Evolutionary conservation across 2,888 invertebrate species (phyloP), one percentile per base, ranked within the genome.

Genomic region (Brachyopa scutellaris): DNA sequence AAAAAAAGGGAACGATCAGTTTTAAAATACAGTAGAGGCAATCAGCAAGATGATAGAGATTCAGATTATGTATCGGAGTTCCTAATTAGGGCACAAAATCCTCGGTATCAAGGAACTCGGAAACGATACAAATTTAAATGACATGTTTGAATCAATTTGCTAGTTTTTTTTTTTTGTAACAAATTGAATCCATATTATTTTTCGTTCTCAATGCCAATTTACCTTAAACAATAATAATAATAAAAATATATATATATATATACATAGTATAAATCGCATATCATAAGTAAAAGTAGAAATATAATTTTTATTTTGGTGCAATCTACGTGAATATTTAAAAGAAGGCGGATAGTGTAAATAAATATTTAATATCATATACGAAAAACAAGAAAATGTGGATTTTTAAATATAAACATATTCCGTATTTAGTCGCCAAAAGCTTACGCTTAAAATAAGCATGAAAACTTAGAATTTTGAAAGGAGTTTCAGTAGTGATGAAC

Each of bases 181-280:
- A 15, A 61, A 26, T 4, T 7, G 21, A 47, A 31, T 49, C 36
- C 42, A 5, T 21, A 33, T 5, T 17, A 36, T 1, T 29, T 51
- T 42, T 40, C 40, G 4, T 33, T 55, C 13, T 55, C 51, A 33
- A 55, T 64, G 66, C 64, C 29, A 67, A 73, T 40, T 73, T 53
- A 79, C 55, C 36, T 74, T 57, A 49, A 62, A 26, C 29, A 42
- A 31, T n/a, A 51, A 26, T 45, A 51, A 13, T 9, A 45, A 45
- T 45, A 29, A 66, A 1, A 53, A 31, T 47, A 45, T 31, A 47
- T 64, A 66, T 47, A 66, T n/a, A n/a, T n/a, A n/a, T n/a, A n/a
- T n/a, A n/a, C n/a, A n/a, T n/a, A n/a, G n/a, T n/a, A 45, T 64
- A 64, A 82, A 72, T 70, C 77, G 82, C 82, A 82, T 82, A 82